Conservation (phyloP, 2,113 vertebrate species). For the Carollia perspicillata region DNA sequence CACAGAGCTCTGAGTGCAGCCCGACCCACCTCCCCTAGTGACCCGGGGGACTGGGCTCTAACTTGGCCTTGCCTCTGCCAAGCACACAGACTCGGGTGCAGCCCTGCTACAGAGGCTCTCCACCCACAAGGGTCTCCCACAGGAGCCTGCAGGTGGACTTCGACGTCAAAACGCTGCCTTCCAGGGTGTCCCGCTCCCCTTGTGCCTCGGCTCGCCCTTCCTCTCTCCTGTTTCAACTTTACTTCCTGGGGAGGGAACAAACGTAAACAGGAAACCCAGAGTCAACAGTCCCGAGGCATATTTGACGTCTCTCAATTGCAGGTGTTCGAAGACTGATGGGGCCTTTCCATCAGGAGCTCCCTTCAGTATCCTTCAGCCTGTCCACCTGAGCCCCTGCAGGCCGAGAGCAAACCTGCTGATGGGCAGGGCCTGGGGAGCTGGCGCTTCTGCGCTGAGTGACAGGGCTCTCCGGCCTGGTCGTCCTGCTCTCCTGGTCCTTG, state of each 20-base stretch:
- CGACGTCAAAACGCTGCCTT: constrained; percentile 23
- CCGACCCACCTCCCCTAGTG: constrained; percentile 43
- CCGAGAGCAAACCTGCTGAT: background rate
- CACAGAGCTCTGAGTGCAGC: constrained; percentile 23
- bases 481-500: background rate
- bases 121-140: constrained; percentile 59
- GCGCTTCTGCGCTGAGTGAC: background rate
- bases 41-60: constrained; percentile 53
- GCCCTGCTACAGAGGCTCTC: constrained; percentile 22
- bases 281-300: background rate
- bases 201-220: background rate
- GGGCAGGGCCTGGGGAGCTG: background rate
- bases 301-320: background rate
- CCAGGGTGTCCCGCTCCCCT: background rate
- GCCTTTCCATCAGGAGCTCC: background rate
- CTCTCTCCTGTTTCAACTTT: background rate
- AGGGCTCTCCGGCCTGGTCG: too few species aligned
- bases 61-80: constrained; percentile 53
- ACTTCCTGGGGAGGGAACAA: constrained; percentile 5
- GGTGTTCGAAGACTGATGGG: background rate
- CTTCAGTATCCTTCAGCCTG: background rate
- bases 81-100: constrained; percentile 72
- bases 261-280: constrained; percentile 55
- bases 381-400: background rate
- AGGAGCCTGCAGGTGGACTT: background rate